A percentile compares a stretch with the other conserved stretches of the same genome.
phyloP scores from a whole-genome alignment of 1,140 invertebrate genomes.

The Pseudomyrmex dendroicus region DNA sequence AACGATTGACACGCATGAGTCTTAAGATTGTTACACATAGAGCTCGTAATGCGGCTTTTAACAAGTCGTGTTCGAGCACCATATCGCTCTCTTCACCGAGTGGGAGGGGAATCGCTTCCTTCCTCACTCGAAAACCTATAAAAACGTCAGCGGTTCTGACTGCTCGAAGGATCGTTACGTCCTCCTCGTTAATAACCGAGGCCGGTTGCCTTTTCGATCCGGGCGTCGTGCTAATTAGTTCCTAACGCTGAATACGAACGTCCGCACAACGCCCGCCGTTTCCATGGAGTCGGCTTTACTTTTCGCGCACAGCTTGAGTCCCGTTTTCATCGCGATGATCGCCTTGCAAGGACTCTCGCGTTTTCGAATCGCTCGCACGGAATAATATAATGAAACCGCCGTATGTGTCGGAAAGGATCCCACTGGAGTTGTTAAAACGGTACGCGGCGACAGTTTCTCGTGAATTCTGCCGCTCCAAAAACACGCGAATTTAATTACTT shows the following conservation, averaged over 20 bases:
- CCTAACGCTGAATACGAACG: conserved; percentile 69
- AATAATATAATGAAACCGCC: conserved; percentile 58
- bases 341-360: conserved; percentile 55
- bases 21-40: conserved; percentile 36
- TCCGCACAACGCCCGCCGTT: conserved; percentile 51
- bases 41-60: conserved; percentile 62
- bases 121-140: conserved; percentile 72
- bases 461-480: conserved; percentile 44
- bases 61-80: conserved; percentile 66
- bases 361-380: conserved; percentile 60
- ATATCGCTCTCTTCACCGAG: conserved; percentile 48
- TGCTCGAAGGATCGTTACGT: conserved; percentile 75
- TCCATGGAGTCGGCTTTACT: conserved; percentile 63
- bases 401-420: conserved; percentile 46
- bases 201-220: conserved; percentile 70
- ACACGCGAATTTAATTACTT: conserved; percentile 47
- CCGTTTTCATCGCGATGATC: conserved; percentile 54
- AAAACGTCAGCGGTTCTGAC: conserved; percentile 69
- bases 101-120: conserved; percentile 69
- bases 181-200: conserved; percentile 68
- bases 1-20: conserved; percentile 60
- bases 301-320: conserved; percentile 45
- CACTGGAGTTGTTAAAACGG: conserved; percentile 54
- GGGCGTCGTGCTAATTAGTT: conserved; percentile 75
- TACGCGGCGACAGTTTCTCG: conserved; percentile 46